Percentiles rank a stretch among this genome's conserved stretches.
These are phyloP conservation scores for Trachelipus rathkii DNA, from an alignment of 1,140 invertebrate species.

Conservation along the genomic window DNA sequence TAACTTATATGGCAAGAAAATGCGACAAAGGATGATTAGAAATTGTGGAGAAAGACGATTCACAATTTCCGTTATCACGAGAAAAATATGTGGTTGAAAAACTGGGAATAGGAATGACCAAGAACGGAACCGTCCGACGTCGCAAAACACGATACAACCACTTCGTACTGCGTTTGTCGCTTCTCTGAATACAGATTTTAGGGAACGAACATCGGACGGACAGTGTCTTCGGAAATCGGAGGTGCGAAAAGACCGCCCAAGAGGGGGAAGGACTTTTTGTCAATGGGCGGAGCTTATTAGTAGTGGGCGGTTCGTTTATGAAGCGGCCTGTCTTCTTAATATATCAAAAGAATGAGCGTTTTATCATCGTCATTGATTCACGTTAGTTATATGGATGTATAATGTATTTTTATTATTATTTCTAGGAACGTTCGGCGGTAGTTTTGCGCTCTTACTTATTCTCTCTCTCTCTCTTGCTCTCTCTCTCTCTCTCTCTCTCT, in stretches of 20 bases:
- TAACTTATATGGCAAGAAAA: no score
- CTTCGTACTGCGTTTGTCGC: not conserved
- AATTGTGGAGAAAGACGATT: no score
- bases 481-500: no score
- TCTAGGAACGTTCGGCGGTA: not conserved
- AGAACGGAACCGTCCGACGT: not conserved
- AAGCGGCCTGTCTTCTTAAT: slow-evolving; percentile 5
- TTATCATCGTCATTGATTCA: slow-evolving; percentile 1
- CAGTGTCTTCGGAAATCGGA: slow-evolving; percentile 1
- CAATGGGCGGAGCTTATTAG: not conserved
- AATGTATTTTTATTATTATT: no score
- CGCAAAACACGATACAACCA: not conserved
- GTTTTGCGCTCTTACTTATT: not conserved
- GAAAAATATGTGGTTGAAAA: no score
- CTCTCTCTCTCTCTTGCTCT: no score
- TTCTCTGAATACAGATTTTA: not conserved
- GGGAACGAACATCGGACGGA: not conserved
- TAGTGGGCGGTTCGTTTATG: not conserved
- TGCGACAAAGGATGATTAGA: no score
- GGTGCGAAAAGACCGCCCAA: slow-evolving; percentile 2
- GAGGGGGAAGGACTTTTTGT: not conserved
- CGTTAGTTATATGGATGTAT: not conserved
- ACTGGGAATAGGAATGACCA: not conserved
- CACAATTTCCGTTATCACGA: no score
- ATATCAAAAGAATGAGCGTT: not conserved